Evolutionary conservation across 2,113 vertebrate genomes (phyloP).

Genomic region (Narcine bancroftii): DNA sequence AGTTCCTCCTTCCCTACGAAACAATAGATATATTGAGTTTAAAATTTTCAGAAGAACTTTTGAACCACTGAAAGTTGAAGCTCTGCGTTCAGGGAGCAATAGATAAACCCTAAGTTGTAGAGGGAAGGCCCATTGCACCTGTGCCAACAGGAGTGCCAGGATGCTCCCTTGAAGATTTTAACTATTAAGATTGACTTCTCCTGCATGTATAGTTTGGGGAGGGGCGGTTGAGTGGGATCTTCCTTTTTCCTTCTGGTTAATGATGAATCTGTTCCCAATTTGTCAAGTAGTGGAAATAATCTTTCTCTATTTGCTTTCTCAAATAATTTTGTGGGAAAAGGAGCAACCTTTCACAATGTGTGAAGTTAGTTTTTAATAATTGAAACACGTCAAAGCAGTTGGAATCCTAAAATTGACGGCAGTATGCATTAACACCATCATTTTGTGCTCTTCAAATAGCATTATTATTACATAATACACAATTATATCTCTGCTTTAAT

Average conservation of each 20-base stretch:
- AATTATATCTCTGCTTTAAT: not conserved
- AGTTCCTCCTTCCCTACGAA: not conserved
- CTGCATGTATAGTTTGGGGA: too few species aligned
- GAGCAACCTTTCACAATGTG: too few species aligned
- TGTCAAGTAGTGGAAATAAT: not conserved
- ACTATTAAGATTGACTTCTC: not conserved
- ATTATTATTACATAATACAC: not conserved
- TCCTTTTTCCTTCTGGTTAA: not conserved
- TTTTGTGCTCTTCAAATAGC: not conserved
- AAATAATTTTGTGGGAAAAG: too few species aligned
- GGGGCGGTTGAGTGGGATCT: too few species aligned
- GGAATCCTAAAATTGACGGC: not conserved
- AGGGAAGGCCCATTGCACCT: not conserved
- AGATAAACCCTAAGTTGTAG: not conserved
- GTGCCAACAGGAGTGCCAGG: not conserved
- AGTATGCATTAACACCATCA: not conserved
- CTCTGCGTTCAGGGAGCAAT: not conserved
- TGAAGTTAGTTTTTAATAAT: too few species aligned
- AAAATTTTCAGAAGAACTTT: not conserved
- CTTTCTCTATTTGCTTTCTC: too few species aligned
- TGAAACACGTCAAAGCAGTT: not conserved
- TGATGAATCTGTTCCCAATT: not conserved
- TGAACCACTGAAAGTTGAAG: not conserved
- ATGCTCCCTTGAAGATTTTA: not conserved
- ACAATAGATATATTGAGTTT: not conserved